Conservation (phyloP, 2,888 invertebrate species). For the Holacanthella duospinosa region DNA sequence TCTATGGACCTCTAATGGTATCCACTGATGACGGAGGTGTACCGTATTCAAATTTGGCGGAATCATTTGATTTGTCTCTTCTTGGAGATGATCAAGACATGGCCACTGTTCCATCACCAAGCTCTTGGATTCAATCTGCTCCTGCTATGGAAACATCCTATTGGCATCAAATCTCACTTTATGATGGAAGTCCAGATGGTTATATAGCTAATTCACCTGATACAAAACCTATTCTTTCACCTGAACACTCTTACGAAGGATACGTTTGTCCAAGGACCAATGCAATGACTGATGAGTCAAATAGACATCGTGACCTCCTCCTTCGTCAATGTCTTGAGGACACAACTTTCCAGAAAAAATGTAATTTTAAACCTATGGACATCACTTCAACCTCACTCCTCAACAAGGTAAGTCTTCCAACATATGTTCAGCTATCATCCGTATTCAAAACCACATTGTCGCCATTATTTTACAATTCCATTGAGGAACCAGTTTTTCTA, state of each 20-base stretch:
- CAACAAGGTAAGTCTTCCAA: too few species aligned
- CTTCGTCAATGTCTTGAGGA: slow-evolving; percentile 70
- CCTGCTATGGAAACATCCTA: slow-evolving; percentile 22
- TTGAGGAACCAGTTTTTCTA: too few species aligned
- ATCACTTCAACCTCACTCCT: too few species aligned
- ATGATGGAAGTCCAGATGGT: slow-evolving; percentile 19
- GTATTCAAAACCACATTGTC: too few species aligned
- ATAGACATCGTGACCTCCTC: slow-evolving; percentile 46
- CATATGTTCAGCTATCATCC: too few species aligned
- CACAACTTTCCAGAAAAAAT: slow-evolving; percentile 71
- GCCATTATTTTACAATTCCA: too few species aligned
- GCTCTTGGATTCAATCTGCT: slow-evolving; percentile 26
- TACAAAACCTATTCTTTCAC: slow-evolving; percentile 12
- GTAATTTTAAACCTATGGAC: slow-evolving; percentile 69
- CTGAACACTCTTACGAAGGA: background rate
- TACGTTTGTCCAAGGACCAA: too few species aligned
- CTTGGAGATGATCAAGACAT: slow-evolving; percentile 34
- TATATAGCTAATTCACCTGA: slow-evolving; percentile 12
- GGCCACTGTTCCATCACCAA: slow-evolving; percentile 36
- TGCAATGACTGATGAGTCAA: background rate
- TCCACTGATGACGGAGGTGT: slow-evolving; percentile 17
- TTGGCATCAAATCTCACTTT: slow-evolving; percentile 35
- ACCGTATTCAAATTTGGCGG: slow-evolving; percentile 27
- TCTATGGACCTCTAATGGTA: slow-evolving; percentile 24
- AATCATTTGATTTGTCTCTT: slow-evolving; percentile 35